phyloP scores from a whole-genome alignment of 2,113 vertebrate genomes.

The Balaenoptera acutorostrata region DNA sequence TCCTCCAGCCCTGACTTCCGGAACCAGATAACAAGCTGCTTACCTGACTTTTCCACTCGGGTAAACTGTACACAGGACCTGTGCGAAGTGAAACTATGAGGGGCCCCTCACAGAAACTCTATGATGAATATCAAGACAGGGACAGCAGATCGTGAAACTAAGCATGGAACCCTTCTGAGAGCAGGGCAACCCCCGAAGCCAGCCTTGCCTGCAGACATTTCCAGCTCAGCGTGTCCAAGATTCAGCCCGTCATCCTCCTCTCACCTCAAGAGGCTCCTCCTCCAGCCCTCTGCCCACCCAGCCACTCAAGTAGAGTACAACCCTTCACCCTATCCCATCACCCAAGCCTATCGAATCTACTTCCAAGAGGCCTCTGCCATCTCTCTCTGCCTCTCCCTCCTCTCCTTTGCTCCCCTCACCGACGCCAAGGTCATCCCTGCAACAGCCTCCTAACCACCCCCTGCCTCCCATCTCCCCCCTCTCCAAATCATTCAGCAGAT shows the following conservation, averaged over 20 bases:
- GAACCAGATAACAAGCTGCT: not conserved
- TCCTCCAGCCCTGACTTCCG: not conserved
- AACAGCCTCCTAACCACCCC: not conserved
- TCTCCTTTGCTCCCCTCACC: not conserved
- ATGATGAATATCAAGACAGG: not conserved
- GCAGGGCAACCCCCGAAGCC: not conserved
- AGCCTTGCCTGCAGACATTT: not conserved
- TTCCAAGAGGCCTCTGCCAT: not conserved
- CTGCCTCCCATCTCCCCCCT: not conserved
- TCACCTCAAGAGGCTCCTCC: not conserved
- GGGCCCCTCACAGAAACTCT: not conserved
- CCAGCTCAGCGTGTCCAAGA: not conserved
- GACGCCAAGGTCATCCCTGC: not conserved
- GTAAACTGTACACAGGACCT: not conserved
- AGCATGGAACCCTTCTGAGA: not conserved
- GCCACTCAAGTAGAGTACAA: not conserved
- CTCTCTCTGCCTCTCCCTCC: not conserved
- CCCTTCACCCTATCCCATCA: accelerated
- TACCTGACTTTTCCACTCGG: not conserved
- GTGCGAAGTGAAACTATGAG: not conserved
- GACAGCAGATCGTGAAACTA: not conserved
- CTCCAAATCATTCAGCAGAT: not conserved
- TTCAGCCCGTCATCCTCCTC: not conserved
- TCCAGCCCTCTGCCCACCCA: too few relatives aligned
- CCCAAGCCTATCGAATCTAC: not conserved